Base-by-base conservation (phyloP, 2,888 invertebrate genomes). In the Drosophila austrosaltans region DNA sequence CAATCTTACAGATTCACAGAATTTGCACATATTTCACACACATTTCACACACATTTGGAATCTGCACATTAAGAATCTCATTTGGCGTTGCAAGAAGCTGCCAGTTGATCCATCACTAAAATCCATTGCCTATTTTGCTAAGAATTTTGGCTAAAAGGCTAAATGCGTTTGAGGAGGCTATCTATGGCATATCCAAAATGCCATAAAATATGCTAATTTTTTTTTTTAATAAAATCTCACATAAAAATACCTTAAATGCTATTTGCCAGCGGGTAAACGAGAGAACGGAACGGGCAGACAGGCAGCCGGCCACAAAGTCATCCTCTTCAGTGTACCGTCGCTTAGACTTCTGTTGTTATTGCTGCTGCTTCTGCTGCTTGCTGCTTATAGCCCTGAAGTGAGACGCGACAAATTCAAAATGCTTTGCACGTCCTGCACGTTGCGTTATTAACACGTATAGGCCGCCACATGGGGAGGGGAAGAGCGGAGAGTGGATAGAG, bases 171-270 rank as follows among this genome's bases (percentile, higher is more conserved):
- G 36, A 36, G 36, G 54, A 60, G 48, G 48, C 48, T 68, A 67
- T 60, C 57, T 60, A 32, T 48, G 28, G 53, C 56, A 30, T 30
- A 30, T 25, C 30, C 28, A 72, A 81, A 76, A 73, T 57, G 53
- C 68, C 84, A 79, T 71, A 69, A 87, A 87, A 81, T 79, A 82
- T 87, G 79, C 72, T 53, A 73, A 77, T 85, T 87, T 36, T 36
- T 36, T 74, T 72, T 85, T 87, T 77, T 75, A 86, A 87, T 84
- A 72, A 79, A 81, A 87, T 77, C 71, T 75, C 79, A 71, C 79
- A 82, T 84, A 84, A 87, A 72, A 82, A 82, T 84, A 82, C 75
- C 87, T 75, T 74, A 84, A 87, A 82, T 79, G 82, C 77, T 69
- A 63, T 57, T 66, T 64, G 68, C 56, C 54, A 32, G 25, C 68